These are phyloP conservation scores for Agrilus planipennis DNA, from an alignment of 1,140 invertebrate genomes.

Conservation along the genomic window DNA sequence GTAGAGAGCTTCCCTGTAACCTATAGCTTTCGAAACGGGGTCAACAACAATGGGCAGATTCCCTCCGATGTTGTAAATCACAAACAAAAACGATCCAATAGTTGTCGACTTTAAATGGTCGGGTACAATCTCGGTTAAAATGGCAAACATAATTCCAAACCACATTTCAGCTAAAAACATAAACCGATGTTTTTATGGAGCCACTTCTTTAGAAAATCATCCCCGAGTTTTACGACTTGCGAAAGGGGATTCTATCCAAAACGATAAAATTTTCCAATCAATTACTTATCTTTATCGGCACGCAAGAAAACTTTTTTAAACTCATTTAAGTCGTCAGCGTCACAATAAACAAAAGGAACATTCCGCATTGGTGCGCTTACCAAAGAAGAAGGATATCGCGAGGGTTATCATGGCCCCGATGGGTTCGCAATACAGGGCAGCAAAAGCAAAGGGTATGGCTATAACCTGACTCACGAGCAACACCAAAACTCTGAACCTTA, in stretches of 20 bases:
- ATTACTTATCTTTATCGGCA: no score
- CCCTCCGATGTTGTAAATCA: constrained; percentile 85
- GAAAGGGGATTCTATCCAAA: constrained; percentile 10
- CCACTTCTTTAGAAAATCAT: no score
- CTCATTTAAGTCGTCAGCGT: no score
- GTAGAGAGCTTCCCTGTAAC: constrained; percentile 70
- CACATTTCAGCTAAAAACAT: constrained; percentile 80
- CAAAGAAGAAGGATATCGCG: constrained; percentile 73
- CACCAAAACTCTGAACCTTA: constrained; percentile 70
- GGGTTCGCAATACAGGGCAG: constrained; percentile 72
- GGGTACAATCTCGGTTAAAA: constrained; percentile 78
- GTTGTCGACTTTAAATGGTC: constrained; percentile 66
- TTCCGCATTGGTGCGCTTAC: no score
- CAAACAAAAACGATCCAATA: constrained; percentile 74
- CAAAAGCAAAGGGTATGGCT: constrained; percentile 78
- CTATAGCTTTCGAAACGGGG: constrained; percentile 63
- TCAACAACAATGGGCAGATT: constrained; percentile 79
- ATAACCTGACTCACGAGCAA: constrained; percentile 74
- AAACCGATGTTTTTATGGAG: no score
- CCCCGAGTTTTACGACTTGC: no score
- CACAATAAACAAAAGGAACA: no score
- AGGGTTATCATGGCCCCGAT: constrained; percentile 75
- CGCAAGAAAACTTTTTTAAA: no score
- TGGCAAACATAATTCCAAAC: constrained; percentile 83
- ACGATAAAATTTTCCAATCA: no score